These are phyloP conservation scores for Catocala nupta DNA, from an alignment of 2,888 invertebrate species.

Conservation along the genomic window DNA sequence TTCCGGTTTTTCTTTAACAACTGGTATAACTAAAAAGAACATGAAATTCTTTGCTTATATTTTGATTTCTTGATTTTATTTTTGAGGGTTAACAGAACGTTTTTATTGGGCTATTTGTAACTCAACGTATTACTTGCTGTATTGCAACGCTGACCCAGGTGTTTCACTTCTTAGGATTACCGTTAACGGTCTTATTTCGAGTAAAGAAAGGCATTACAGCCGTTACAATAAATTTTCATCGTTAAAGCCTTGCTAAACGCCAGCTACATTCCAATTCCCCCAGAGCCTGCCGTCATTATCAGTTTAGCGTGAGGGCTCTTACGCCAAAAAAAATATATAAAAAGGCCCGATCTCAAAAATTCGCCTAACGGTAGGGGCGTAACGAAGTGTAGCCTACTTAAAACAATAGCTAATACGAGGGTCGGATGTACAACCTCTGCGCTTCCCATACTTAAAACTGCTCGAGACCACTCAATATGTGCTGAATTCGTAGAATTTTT, in stretches of 20 bases:
- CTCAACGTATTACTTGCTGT: constrained; percentile 41
- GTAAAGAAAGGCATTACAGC: constrained; percentile 75
- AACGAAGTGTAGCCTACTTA: constrained; percentile 85
- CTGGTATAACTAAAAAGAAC: constrained; percentile 17
- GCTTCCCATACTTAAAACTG: constrained; percentile 77
- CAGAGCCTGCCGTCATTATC: constrained; percentile 78
- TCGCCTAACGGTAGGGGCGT: constrained; percentile 79
- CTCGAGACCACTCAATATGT: constrained; percentile 81
- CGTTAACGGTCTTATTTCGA: constrained; percentile 74
- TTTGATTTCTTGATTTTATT: constrained; percentile 22
- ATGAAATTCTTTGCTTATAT: constrained; percentile 3
- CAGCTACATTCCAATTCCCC: constrained; percentile 60
- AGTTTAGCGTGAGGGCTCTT: constrained; percentile 81
- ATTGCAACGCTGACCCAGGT: constrained; percentile 63
- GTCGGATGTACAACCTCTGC: constrained; percentile 71
- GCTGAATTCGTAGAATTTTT: constrained; percentile 84
- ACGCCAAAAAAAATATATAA: constrained; percentile 77
- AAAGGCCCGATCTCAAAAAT: constrained; percentile 73
- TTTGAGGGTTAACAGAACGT: neutral
- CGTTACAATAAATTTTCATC: constrained; percentile 81
- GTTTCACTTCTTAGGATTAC: constrained; percentile 72
- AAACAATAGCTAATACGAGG: constrained; percentile 86
- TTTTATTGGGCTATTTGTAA: constrained; percentile 33
- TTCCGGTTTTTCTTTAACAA: constrained; percentile 18
- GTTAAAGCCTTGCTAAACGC: constrained; percentile 73